Evolutionary conservation across 2,797 vertebrate species (phyloP).

Genomic region (Pitangus sulphuratus): DNA sequence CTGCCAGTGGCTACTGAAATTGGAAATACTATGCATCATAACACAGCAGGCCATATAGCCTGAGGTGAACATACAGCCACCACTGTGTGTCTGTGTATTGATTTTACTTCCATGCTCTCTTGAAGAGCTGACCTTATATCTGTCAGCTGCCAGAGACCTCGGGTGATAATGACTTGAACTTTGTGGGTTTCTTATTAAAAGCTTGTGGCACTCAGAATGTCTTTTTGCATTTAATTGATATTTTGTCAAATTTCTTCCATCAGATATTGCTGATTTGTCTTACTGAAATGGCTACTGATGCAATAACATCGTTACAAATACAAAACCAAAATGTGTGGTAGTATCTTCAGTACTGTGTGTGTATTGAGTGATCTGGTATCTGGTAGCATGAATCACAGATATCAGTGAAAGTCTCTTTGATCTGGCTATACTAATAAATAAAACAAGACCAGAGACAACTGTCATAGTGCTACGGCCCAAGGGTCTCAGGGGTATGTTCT

Average conservation of each 20-base stretch:
- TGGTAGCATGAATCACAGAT: neutral
- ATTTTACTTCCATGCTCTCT: constrained; percentile 5
- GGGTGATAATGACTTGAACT: neutral
- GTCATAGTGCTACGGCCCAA: no score
- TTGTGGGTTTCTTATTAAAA: neutral
- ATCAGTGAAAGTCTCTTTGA: neutral
- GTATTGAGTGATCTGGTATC: neutral
- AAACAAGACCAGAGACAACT: neutral
- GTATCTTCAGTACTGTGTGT: neutral
- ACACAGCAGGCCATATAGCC: neutral
- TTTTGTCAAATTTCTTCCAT: neutral
- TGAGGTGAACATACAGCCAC: neutral
- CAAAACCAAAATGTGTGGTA: neutral
- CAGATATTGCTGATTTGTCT: neutral
- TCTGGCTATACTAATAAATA: neutral
- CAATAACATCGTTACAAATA: neutral
- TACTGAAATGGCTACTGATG: neutral
- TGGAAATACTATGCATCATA: neutral
- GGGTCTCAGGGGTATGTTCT: neutral
- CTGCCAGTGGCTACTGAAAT: neutral
- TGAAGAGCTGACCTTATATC: neutral
- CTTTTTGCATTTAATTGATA: neutral
- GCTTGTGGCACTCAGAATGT: neutral
- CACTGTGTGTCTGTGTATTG: neutral
- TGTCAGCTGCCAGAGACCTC: neutral